Conservation (phyloP, 2,113 vertebrate species). For the Odontophorus gujanensis region DNA sequence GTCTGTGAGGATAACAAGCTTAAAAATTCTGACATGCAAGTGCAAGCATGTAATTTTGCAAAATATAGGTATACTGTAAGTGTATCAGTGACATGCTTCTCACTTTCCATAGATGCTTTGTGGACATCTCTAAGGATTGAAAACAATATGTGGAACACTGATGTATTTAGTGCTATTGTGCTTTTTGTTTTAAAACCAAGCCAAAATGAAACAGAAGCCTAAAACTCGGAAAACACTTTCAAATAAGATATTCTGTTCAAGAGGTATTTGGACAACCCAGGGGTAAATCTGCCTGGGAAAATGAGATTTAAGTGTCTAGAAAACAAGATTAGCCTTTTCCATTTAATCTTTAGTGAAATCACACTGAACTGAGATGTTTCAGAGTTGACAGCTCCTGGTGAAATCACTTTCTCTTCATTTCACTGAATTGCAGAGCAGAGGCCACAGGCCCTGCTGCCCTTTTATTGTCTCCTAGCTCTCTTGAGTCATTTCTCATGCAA, state of each 20-base stretch:
- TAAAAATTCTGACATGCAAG: neutral
- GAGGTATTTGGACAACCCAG: slow-evolving; percentile 45
- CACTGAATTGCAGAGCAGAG: slow-evolving; percentile 64
- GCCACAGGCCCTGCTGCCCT: slow-evolving; percentile 43
- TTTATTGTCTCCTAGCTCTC: slow-evolving; percentile 75
- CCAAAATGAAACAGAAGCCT: neutral
- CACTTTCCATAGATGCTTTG: neutral
- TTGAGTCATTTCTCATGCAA: slow-evolving; percentile 70
- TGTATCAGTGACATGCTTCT: neutral
- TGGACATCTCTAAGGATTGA: slow-evolving; percentile 6
- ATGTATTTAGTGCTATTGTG: slow-evolving; percentile 53
- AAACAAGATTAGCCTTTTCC: slow-evolving; percentile 73
- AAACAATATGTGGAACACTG: slow-evolving; percentile 43
- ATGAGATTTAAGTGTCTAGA: slow-evolving; percentile 74
- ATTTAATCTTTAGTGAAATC: slow-evolving; percentile 71
- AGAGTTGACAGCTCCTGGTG: slow-evolving; percentile 54
- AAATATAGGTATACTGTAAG: neutral
- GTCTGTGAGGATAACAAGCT: neutral
- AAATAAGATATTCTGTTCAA: slow-evolving; percentile 64
- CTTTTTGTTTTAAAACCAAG: neutral
- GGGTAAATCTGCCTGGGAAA: slow-evolving; percentile 70
- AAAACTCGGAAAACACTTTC: neutral
- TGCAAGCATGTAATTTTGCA: neutral
- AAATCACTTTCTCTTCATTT: slow-evolving; percentile 71
- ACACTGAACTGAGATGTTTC: slow-evolving; percentile 67